Evolutionary conservation across 1,140 invertebrate species (phyloP).

Genomic region (Lamellibrachia luymesi): DNA sequence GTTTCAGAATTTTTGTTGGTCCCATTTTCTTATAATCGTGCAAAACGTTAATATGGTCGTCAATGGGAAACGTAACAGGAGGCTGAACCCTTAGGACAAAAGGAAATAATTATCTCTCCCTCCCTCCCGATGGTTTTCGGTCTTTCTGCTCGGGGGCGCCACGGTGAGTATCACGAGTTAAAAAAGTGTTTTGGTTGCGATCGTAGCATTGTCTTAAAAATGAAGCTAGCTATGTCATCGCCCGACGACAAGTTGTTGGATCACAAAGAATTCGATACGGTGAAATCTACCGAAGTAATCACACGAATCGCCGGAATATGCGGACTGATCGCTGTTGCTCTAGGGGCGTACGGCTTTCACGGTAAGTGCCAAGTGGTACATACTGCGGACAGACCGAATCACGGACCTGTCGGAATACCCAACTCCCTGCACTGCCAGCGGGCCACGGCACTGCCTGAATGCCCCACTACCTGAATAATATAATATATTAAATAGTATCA

Average conservation of each 20-base stretch:
- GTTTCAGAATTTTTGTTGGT: too few relatives aligned
- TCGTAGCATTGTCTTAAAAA: neutral
- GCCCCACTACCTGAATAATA: too few relatives aligned
- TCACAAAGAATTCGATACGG: neutral
- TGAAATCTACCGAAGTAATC: conserved; percentile 31
- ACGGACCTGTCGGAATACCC: too few relatives aligned
- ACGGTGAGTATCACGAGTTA: neutral
- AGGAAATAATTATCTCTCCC: neutral
- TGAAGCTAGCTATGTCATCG: neutral
- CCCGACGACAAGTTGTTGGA: neutral
- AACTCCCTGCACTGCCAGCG: too few relatives aligned
- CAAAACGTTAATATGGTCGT: too few relatives aligned
- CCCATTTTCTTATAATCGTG: too few relatives aligned
- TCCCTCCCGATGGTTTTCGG: neutral
- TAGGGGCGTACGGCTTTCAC: conserved; percentile 89
- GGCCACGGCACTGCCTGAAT: too few relatives aligned
- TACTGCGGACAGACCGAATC: too few relatives aligned
- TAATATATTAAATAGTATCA: too few relatives aligned
- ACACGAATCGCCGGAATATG: conserved; percentile 65
- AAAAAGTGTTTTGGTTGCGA: neutral
- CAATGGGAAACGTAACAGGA: too few relatives aligned
- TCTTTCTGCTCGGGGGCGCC: neutral
- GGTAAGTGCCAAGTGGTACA: conserved; percentile 55
- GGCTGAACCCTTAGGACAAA: neutral
- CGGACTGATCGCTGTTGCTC: conserved; percentile 78